Conservation (phyloP, 2,888 invertebrate species). For the Dryocosmus kuriphilus region DNA sequence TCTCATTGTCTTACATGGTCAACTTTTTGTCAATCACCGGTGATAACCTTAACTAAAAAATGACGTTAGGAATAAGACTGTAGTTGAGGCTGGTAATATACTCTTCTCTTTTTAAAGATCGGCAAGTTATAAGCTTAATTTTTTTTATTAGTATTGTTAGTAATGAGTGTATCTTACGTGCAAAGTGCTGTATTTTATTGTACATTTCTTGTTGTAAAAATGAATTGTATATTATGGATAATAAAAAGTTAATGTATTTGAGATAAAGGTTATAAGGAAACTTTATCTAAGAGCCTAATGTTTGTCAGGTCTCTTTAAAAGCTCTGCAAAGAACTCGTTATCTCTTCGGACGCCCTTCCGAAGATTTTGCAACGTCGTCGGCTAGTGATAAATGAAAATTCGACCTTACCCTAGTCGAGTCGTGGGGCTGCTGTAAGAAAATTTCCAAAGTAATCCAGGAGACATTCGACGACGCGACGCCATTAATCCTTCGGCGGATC, state of each 20-base stretch:
- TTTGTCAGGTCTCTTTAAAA: conserved; percentile 25
- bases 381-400: conserved; percentile 63
- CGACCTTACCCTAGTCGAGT: conserved; percentile 56
- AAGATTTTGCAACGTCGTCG: conserved; percentile 39
- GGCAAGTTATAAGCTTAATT: no score
- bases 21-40: no score
- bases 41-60: no score
- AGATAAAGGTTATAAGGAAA: not conserved
- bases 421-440: conserved; percentile 56
- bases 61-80: no score
- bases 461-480: conserved; percentile 51
- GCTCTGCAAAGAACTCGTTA: conserved; percentile 34
- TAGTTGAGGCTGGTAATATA: no score
- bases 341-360: conserved; percentile 35
- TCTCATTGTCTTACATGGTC: no score
- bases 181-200: no score
- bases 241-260: not conserved
- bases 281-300: conserved; percentile 18
- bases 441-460: conserved; percentile 64
- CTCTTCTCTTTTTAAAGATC: no score
- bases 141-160: no score
- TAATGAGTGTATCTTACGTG: no score
- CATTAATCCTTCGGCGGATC: conserved; percentile 38
- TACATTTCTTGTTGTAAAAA: no score
- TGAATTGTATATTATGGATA: not conserved